Evolutionary conservation across 2,113 vertebrate genomes (phyloP).

Genomic region (Clarias batrachus): DNA sequence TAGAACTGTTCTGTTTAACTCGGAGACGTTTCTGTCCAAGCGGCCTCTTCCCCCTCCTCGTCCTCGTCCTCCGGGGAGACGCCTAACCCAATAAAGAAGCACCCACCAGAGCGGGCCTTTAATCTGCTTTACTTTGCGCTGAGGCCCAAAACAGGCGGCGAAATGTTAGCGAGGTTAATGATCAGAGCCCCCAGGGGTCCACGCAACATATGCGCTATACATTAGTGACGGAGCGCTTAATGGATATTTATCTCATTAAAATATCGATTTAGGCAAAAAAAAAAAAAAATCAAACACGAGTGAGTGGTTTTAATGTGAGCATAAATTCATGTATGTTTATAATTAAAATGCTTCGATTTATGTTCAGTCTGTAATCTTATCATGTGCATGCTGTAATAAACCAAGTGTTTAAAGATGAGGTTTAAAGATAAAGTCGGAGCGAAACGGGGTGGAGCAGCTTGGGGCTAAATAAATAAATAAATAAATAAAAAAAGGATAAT

Average conservation of each 20-base stretch:
- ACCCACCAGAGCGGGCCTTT: constrained; percentile 30
- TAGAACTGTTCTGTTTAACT: not conserved
- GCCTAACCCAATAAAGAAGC: constrained; percentile 40
- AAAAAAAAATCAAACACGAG: too few relatives aligned
- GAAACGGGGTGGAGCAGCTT: not conserved
- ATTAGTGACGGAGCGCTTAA: not conserved
- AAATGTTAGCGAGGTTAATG: constrained; percentile 37
- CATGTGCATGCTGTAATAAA: not conserved
- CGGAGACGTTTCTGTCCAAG: constrained; percentile 1
- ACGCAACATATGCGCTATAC: not conserved
- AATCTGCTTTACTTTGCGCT: constrained; percentile 41
- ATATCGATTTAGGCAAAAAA: not conserved
- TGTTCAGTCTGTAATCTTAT: not conserved
- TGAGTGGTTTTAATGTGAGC: not conserved
- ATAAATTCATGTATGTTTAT: not conserved
- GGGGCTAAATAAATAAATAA: not conserved
- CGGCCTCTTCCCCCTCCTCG: not conserved
- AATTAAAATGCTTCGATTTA: not conserved
- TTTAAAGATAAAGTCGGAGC: not conserved
- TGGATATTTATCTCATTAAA: not conserved
- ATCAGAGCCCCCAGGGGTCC: constrained; percentile 18
- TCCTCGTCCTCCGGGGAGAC: constrained; percentile 16
- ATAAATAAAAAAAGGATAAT: too few relatives aligned
- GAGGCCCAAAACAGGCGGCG: constrained; percentile 35
- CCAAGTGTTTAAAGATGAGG: not conserved